Base-by-base conservation (phyloP, 1,140 invertebrate species). In the Heliothis virescens region DNA sequence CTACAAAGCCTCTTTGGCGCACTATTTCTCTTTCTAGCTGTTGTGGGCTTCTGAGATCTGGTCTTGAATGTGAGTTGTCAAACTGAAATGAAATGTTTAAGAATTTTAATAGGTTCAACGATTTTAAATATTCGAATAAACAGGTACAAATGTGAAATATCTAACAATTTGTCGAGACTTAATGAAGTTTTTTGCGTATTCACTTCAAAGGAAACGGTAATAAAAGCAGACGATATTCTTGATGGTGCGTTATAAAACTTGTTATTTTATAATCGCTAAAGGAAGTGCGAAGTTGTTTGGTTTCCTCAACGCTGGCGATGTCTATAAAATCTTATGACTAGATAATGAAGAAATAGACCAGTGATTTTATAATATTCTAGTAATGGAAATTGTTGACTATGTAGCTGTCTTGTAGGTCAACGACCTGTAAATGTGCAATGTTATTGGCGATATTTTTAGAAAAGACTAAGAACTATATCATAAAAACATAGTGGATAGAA, bases 11-110 rank as follows among this genome's bases (percentile, higher is more conserved):
- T 87, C 94, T 91, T 85, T 95, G 95, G 82, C 95, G 87, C 48
- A 94, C 79, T 81, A 95, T 95, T 85, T 96, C 96, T 83, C 96
- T 88, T 87, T 96, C 95, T 59, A 96, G 84, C 85, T 96, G 95
- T 87, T 96, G 95, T 57, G 95, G 95, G 86, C 95, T 96, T 87
- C 95, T 89, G 63, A 95, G 87, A 80, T 95, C 95, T 15, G 87
- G 82, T 85, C 93, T 87, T 79, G 92, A 94, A 81, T 94, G 89
- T 76, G 92, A 93, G 73, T 92, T 90, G 13, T 94, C 91, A 59
- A 90, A 92, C 92, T 92, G 89, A 16, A 90, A 92, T 16, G 1
- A 62, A 48, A 75, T 67, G 47, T 67, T 50, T 67, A 4, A 15
- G 2, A 13, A 29, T 12, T 60, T 29, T 15, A 26, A 13, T 15